These are phyloP conservation scores for Malacoraja senta DNA, from an alignment of 2,797 vertebrate genomes.

Conservation along the genomic window DNA sequence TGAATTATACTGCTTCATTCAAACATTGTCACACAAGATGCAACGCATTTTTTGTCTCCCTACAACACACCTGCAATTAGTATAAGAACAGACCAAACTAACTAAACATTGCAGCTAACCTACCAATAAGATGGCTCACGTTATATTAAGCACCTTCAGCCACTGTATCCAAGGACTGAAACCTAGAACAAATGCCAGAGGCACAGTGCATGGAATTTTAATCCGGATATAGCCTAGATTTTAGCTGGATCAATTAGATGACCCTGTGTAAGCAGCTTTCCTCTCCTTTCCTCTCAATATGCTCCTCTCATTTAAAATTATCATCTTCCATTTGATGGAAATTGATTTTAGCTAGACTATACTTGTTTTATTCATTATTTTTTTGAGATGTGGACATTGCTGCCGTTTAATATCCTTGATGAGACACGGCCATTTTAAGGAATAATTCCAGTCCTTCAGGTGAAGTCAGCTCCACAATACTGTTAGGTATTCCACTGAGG, in stretches of 20 bases:
- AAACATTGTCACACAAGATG: background rate
- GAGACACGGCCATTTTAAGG: no score
- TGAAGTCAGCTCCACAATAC: no score
- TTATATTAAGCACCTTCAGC: background rate
- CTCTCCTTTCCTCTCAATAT: background rate
- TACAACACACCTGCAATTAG: background rate
- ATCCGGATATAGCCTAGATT: conserved; percentile 26
- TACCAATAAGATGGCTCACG: background rate
- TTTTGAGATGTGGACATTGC: no score
- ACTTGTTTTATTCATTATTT: background rate
- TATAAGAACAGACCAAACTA: background rate
- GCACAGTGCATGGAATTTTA: background rate
- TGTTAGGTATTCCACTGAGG: no score
- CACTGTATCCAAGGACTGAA: background rate
- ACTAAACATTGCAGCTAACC: background rate
- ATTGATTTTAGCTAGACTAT: conserved; percentile 12
- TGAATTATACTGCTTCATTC: background rate
- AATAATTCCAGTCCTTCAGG: no score
- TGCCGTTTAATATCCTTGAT: no score
- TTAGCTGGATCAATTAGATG: background rate
- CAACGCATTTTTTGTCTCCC: background rate
- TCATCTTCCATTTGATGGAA: background rate
- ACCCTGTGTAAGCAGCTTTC: conserved; percentile 18
- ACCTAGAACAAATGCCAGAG: background rate
- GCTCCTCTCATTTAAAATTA: background rate